These are phyloP conservation scores for Coleophora deauratella DNA, from an alignment of 2,888 invertebrate genomes.

Conservation along the genomic window DNA sequence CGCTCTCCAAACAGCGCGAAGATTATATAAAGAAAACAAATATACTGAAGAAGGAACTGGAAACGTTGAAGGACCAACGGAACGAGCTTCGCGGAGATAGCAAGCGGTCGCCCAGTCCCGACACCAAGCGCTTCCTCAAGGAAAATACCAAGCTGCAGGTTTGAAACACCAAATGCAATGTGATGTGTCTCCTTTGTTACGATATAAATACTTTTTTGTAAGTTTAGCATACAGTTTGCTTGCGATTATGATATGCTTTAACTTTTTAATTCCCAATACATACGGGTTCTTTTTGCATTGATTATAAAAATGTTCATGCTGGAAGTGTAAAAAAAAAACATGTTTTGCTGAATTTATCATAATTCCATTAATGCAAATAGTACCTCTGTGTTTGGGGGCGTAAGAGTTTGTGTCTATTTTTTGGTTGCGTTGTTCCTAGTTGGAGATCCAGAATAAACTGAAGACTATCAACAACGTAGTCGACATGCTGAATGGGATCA, in stretches of 20 bases:
- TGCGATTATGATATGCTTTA: not conserved
- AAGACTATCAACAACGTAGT: conserved; percentile 90
- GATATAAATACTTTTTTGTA: no score
- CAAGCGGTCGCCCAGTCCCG: conserved; percentile 81
- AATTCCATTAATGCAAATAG: not conserved
- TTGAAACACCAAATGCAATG: conserved; percentile 27
- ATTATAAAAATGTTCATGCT: no score
- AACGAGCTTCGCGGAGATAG: conserved; percentile 81
- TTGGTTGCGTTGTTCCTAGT: conserved; percentile 58
- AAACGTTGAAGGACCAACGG: conserved; percentile 84
- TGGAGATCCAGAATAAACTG: conserved; percentile 84
- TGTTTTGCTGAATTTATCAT: no score
- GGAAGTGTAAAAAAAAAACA: no score
- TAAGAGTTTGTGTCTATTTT: conserved; percentile 14
- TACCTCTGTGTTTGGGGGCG: not conserved
- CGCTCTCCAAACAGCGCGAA: conserved; percentile 84
- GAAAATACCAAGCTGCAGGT: conserved; percentile 91
- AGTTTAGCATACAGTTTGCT: not conserved
- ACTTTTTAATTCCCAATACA: not conserved
- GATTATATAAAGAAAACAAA: conserved; percentile 85
- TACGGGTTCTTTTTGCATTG: not conserved
- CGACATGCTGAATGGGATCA: conserved; percentile 89
- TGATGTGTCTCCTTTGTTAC: not conserved
- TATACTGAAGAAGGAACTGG: conserved; percentile 83
- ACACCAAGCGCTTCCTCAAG: conserved; percentile 84